Evolutionary conservation across 2,888 invertebrate species (phyloP).

Genomic region (Clostera curtula): DNA sequence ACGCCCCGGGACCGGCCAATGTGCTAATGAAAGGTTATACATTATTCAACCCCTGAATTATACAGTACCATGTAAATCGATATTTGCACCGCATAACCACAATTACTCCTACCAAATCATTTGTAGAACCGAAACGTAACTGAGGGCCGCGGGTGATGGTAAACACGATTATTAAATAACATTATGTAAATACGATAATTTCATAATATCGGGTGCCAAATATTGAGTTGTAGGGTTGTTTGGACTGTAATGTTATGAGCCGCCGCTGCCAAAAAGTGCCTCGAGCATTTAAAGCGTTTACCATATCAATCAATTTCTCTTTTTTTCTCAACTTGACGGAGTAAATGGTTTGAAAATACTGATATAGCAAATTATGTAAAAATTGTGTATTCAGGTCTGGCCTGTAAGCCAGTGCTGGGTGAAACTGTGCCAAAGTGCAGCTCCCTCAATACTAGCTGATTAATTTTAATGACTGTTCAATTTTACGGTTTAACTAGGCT

Average conservation of each 20-base stretch:
- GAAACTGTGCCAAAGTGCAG: too few relatives aligned
- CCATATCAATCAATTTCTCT: too few relatives aligned
- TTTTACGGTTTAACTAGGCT: too few relatives aligned
- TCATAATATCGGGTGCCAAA: conserved; percentile 3
- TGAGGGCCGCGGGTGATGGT: conserved; percentile 11
- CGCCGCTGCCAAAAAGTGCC: too few relatives aligned
- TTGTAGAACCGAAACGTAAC: conserved; percentile 38
- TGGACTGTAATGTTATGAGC: too few relatives aligned
- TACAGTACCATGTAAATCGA: conserved; percentile 73
- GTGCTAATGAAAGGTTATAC: conserved; percentile 75
- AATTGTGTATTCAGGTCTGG: too few relatives aligned
- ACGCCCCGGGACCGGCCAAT: conserved; percentile 66
- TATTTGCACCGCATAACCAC: conserved; percentile 69
- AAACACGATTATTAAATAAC: conserved; percentile 24
- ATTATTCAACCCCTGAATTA: conserved; percentile 74
- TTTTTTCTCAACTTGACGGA: too few relatives aligned
- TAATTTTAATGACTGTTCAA: too few relatives aligned
- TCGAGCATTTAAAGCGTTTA: too few relatives aligned
- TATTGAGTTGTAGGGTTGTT: neutral
- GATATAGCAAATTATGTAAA: neutral
- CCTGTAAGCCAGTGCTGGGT: too few relatives aligned
- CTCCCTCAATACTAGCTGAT: too few relatives aligned
- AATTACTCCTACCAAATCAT: conserved; percentile 54
- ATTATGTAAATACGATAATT: conserved; percentile 25
- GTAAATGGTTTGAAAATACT: too few relatives aligned